Conservation (phyloP, 2,113 vertebrate genomes). For the Verasper variegatus region DNA sequence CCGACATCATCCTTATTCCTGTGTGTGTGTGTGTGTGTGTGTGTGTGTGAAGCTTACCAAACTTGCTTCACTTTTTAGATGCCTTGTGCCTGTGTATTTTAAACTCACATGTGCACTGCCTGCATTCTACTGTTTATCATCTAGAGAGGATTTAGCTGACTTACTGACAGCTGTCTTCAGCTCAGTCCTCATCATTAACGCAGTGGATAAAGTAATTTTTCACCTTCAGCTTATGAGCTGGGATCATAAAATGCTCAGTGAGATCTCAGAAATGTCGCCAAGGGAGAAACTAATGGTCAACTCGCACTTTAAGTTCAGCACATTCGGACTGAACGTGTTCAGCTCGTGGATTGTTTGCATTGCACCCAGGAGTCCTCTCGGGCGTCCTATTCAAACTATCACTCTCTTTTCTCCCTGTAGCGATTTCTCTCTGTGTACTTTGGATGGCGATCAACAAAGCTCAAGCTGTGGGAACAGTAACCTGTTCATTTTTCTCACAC, state of each 20-base stretch:
- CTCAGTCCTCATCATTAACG: conserved; percentile 25
- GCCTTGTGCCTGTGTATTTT: not conserved
- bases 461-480: conserved; percentile 55
- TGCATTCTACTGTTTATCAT: conserved; percentile 38
- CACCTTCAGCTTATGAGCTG: conserved; percentile 2
- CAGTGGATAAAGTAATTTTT: not conserved
- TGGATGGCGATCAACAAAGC: conserved; percentile 57
- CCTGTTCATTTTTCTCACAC: conserved; percentile 63
- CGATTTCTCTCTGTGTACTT: conserved; percentile 40
- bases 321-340: conserved; percentile 1
- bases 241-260: conserved; percentile 3
- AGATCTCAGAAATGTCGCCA: conserved; percentile 19
- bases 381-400: conserved; percentile 50
- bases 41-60: not conserved
- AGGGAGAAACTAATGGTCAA: conserved; percentile 21
- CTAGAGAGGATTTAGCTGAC: conserved; percentile 21
- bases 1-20: conserved; percentile 46
- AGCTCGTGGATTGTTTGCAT: conserved; percentile 49
- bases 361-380: conserved; percentile 44
- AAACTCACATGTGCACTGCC: conserved; percentile 12
- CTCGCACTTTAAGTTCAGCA: conserved; percentile 5
- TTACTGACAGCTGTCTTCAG: conserved; percentile 55
- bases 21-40: conserved; percentile 1
- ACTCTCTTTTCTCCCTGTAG: conserved; percentile 39
- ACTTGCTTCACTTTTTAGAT: no score